Evolutionary conservation across 2,888 invertebrate species (phyloP).

Genomic region (Abrostola triplasia): DNA sequence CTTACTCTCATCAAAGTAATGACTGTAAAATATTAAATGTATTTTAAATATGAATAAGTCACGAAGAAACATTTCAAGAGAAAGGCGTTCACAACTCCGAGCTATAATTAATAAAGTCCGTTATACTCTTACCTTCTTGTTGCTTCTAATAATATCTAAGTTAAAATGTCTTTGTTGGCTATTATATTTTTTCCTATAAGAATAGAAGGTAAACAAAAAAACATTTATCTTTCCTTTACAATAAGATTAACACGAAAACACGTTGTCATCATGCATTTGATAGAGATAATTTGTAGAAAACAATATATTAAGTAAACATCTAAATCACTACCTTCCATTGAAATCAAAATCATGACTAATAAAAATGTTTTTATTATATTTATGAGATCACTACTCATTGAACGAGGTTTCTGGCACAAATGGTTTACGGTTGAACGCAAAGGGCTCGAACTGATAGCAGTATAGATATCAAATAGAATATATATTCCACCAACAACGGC

Average conservation of each 20-base stretch:
- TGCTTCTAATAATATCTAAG: conserved; percentile 25
- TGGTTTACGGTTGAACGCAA: conserved; percentile 17
- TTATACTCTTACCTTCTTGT: neutral
- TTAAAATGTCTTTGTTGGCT: conserved; percentile 3
- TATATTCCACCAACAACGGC: conserved; percentile 13
- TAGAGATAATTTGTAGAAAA: no score
- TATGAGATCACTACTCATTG: conserved; percentile 22
- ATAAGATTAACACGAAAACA: no score
- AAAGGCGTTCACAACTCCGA: conserved; percentile 14
- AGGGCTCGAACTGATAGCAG: conserved; percentile 30
- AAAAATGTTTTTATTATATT: conserved; percentile 47
- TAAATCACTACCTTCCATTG: conserved; percentile 37
- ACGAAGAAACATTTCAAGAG: conserved; percentile 7
- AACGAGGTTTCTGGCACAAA: conserved; percentile 37
- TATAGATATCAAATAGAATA: conserved; percentile 23
- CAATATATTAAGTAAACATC: conserved; percentile 17
- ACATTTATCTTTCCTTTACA: no score
- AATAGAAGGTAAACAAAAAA: no score
- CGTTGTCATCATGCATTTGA: no score
- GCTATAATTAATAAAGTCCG: conserved; percentile 24
- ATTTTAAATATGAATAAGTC: conserved; percentile 29
- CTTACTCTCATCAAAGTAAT: conserved; percentile 40
- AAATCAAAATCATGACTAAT: conserved; percentile 25
- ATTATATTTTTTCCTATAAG: neutral
- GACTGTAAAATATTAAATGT: conserved; percentile 33